Evolutionary conservation across 2,888 invertebrate species (phyloP).

Genomic region (Lepidocyrtinus sp.): DNA sequence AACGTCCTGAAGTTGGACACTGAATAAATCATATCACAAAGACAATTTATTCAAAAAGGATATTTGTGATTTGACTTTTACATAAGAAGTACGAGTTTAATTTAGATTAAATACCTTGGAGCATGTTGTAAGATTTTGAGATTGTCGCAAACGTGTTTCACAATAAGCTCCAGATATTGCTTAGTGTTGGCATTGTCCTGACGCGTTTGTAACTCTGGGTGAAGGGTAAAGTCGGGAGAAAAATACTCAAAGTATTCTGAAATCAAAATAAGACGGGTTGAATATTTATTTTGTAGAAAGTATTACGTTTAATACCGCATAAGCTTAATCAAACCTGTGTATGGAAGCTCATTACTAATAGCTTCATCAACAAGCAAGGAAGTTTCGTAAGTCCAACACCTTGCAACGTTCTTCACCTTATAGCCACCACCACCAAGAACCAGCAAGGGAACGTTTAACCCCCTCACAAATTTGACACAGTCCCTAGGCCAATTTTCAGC

Average conservation of each 20-base stretch:
- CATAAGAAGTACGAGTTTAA: no score
- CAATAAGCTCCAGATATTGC: constrained; percentile 94
- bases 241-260: constrained; percentile 95
- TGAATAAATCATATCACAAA: constrained; percentile 49
- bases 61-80: background rate
- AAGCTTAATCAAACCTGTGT: constrained; percentile 77
- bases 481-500: no score
- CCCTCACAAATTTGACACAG: constrained; percentile 96
- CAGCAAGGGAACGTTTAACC: constrained; percentile 90
- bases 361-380: constrained; percentile 92
- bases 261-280: constrained; percentile 31
- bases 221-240: constrained; percentile 95
- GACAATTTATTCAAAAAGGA: background rate
- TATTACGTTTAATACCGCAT: background rate
- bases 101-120: constrained; percentile 76
- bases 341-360: constrained; percentile 95
- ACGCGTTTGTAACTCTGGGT: constrained; percentile 90
- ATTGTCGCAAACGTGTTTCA: constrained; percentile 90
- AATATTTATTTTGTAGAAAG: background rate
- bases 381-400: constrained; percentile 99
- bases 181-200: constrained; percentile 96
- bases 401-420: constrained; percentile 86
- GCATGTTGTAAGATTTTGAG: constrained; percentile 93
- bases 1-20: constrained; percentile 97
- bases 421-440: constrained; percentile 88